Conservation (phyloP, 2,888 invertebrate genomes). For the Pherbina coryleti region DNA sequence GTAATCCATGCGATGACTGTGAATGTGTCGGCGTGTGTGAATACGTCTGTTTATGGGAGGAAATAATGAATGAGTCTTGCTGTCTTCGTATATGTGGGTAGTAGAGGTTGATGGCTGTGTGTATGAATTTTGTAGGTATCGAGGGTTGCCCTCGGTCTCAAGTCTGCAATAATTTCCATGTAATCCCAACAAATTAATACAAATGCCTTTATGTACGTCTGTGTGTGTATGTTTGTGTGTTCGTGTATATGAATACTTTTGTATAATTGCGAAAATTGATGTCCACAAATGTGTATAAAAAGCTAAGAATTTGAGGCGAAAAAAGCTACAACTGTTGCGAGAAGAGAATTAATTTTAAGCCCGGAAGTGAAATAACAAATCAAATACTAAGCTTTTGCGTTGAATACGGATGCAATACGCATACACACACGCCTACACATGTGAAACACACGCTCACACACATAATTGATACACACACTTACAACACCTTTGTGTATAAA, state of each 20-base stretch:
- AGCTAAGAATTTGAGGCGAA: not conserved
- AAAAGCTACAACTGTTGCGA: not conserved
- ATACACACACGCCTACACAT: not conserved
- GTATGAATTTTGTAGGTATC: not conserved
- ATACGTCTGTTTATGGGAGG: not conserved
- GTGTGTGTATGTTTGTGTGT: not conserved
- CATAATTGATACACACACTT: slow-evolving; percentile 15
- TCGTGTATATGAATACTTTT: not conserved
- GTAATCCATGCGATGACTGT: slow-evolving; percentile 19
- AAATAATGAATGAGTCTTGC: not conserved
- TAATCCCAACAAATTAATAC: slow-evolving; percentile 46
- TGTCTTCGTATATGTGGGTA: not conserved
- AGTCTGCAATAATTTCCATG: slow-evolving; percentile 41
- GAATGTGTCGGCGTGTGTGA: not conserved
- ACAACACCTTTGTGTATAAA: slow-evolving; percentile 11
- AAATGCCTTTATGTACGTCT: not conserved
- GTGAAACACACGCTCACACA: not conserved
- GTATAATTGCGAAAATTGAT: slow-evolving; percentile 19
- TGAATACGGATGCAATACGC: not conserved
- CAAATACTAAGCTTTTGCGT: slow-evolving; percentile 2
- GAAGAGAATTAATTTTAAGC: not conserved
- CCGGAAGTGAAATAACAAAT: not conserved
- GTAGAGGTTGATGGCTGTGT: not conserved
- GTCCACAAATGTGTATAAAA: not conserved
- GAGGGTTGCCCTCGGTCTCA: not conserved